Evolutionary conservation across 64 coral and sea anemone species (phyloP).

Genomic region (Pocillopora damicornis): DNA sequence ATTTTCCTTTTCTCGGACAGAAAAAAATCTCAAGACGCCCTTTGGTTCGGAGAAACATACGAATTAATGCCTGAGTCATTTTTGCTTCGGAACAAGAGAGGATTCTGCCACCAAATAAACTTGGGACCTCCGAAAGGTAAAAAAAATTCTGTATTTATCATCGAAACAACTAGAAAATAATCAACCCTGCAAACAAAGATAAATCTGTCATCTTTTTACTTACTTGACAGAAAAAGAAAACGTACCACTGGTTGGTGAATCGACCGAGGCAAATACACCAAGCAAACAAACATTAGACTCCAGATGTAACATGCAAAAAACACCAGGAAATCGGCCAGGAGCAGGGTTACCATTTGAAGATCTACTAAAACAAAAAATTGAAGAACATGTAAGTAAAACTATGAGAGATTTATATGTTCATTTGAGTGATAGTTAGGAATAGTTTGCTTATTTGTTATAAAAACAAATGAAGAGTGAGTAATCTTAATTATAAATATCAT

Average conservation of each 20-base stretch:
- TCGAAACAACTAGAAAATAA: not conserved
- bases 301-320: constrained; percentile 17
- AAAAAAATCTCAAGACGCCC: constrained; percentile 3
- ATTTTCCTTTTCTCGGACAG: not conserved
- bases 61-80: not conserved
- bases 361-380: not conserved
- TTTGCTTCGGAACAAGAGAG: not conserved
- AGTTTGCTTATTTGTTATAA: too few relatives aligned
- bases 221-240: not conserved
- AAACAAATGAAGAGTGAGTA: too few relatives aligned
- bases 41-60: not conserved
- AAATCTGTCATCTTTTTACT: not conserved
- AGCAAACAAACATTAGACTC: not conserved
- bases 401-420: too few relatives aligned
- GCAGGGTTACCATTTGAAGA: constrained; percentile 29
- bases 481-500: too few relatives aligned
- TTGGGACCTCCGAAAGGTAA: not conserved
- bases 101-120: not conserved
- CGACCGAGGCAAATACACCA: not conserved
- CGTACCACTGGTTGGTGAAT: not conserved
- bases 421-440: too few relatives aligned
- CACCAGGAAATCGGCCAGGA: constrained; percentile 17
- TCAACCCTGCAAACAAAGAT: not conserved
- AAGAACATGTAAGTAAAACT: not conserved
- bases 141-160: not conserved